Evolutionary conservation across 2,888 invertebrate genomes (phyloP), one percentile per base, ranked within the genome.

Genomic region (Caenorhabditis parvicauda): DNA sequence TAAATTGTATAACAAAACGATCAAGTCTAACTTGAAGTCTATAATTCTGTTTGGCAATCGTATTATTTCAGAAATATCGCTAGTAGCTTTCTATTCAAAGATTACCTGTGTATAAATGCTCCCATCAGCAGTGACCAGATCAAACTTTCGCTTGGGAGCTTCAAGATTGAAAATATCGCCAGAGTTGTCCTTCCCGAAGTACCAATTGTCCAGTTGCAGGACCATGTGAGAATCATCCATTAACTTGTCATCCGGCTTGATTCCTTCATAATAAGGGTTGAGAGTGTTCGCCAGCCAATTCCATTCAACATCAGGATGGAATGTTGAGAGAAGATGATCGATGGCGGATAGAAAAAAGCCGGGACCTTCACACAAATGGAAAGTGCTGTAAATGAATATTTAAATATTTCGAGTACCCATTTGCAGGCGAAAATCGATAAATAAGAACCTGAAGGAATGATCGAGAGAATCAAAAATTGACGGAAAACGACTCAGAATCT

Each of bases 61-160:
- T n/a, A n/a, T n/a, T n/a, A n/a, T n/a, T n/a, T n/a, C n/a, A n/a
- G n/a, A n/a, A n/a, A n/a, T n/a, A n/a, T n/a, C n/a, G n/a, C n/a
- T n/a, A n/a, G n/a, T n/a, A 37, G 28, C 21, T 9, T 53, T 28
- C 5, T 27, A 9, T 28, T 7, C 6, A 12, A 9, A 47, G 25
- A 14, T 7, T 27, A 56, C 61, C 39, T 57, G 50, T 14, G 53
- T 54, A 37, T 60, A 54, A 2, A 45, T 22, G 29, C 65, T 63
- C 3, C 65, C 68, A 60, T 68, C 68, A 1, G 63, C 68, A 3
- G 68, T 68, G n/a, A 68, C 59, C 28, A 68, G 25, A 49, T 68
- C 58, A 24, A 58, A 65, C 22, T 22, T 17, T 2, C 22, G 22
- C 44, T 50, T 7, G 19, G 53, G 46, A 0, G 43, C 49, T 19